Evolutionary conservation across 2,888 invertebrate genomes (phyloP).

Genomic region (Elegia similella): DNA sequence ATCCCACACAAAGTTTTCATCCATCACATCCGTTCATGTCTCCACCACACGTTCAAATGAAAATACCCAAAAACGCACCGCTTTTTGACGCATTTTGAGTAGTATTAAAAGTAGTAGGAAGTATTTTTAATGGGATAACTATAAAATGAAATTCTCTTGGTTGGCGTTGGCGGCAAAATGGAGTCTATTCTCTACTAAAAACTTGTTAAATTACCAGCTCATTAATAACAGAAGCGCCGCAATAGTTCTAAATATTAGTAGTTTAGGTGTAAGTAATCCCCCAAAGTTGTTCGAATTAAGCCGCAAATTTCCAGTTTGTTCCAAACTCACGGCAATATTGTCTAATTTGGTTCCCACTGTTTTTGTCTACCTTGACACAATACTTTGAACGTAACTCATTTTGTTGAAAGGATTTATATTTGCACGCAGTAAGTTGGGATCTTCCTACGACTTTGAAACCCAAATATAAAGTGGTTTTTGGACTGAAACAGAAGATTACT

Average conservation of each 20-base stretch:
- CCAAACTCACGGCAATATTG: constrained; percentile 26
- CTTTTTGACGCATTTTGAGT: no score
- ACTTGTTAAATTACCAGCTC: background rate
- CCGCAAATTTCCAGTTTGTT: constrained; percentile 24
- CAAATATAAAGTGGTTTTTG: background rate
- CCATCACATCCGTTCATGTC: no score
- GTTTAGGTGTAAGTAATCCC: constrained; percentile 11
- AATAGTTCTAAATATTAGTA: constrained; percentile 19
- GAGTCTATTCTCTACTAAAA: no score
- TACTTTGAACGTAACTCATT: constrained; percentile 49
- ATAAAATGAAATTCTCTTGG: no score
- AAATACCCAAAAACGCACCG: no score
- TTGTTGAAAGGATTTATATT: constrained; percentile 41
- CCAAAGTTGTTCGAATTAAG: constrained; percentile 25
- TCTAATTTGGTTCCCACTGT: constrained; percentile 24
- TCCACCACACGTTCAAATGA: no score
- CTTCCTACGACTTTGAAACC: constrained; percentile 16
- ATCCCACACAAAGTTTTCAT: no score
- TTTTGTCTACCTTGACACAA: constrained; percentile 40
- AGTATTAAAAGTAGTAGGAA: no score
- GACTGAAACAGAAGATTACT: no score
- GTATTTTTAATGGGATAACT: no score
- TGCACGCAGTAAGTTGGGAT: constrained; percentile 32
- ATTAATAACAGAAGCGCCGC: background rate
- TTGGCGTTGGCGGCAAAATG: no score